Percentiles rank a stretch among this genome's conserved stretches.
Evolutionary conservation across 1,140 invertebrate genomes (phyloP).

Genomic region (Apis cerana): DNA sequence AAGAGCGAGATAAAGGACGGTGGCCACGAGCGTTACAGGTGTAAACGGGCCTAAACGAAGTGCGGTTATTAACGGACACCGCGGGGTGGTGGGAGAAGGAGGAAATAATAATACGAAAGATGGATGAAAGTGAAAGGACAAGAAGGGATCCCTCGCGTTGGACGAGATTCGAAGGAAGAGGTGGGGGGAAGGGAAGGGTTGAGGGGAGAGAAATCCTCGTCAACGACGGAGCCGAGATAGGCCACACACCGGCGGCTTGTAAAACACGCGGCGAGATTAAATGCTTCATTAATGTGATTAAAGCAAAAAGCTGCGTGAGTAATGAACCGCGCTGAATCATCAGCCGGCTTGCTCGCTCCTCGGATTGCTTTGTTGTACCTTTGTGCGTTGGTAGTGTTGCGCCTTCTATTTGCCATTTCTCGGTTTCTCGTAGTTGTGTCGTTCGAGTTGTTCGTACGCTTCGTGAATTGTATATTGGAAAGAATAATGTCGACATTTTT

Average conservation of each 20-base stretch:
- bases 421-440: neutral
- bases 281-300: constrained; percentile 82
- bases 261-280: constrained; percentile 80
- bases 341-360: constrained; percentile 40
- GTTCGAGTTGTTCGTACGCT: neutral
- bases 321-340: constrained; percentile 79
- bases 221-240: constrained; percentile 70
- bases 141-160: neutral
- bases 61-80: constrained; percentile 71
- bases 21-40: constrained; percentile 64
- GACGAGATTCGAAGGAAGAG: neutral
- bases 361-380: neutral
- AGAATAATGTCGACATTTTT: neutral
- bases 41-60: constrained; percentile 74
- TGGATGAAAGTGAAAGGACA: constrained; percentile 31
- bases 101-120: constrained; percentile 48
- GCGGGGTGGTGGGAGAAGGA: constrained; percentile 56
- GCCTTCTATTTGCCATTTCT: neutral
- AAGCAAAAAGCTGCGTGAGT: constrained; percentile 81
- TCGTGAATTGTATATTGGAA: neutral
- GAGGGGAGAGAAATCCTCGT: constrained; percentile 72
- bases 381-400: neutral
- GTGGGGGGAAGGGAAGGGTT: constrained; percentile 21
- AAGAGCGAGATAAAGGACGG: constrained; percentile 51
- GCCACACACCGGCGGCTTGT: constrained; percentile 79